These are phyloP conservation scores for Drosophila nannoptera DNA, from an alignment of 1,140 invertebrate genomes.

Conservation along the genomic window DNA sequence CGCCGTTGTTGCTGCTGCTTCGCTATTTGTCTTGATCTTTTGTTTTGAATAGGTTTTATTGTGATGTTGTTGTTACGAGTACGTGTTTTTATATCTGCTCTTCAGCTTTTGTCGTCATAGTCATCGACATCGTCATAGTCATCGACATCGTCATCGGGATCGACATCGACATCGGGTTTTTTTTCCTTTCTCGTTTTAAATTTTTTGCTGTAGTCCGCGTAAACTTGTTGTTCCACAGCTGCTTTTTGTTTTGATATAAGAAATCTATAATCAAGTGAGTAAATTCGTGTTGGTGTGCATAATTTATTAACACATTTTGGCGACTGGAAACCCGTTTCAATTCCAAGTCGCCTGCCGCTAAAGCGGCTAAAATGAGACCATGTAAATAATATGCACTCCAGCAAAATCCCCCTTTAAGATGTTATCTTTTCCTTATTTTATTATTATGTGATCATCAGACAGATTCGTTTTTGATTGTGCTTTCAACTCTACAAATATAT, in stretches of 20 bases:
- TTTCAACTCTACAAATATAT: constrained; percentile 16
- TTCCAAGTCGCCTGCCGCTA: background rate
- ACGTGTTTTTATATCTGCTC: constrained; percentile 60
- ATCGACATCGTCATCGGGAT: constrained; percentile 13
- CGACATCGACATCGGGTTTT: constrained; percentile 8
- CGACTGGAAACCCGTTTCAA: constrained; percentile 30
- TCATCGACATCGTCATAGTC: constrained; percentile 38
- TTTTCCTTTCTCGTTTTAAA: constrained; percentile 10
- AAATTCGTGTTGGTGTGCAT: constrained; percentile 14
- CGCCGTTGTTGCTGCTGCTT: constrained; percentile 40
- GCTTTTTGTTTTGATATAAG: constrained; percentile 73
- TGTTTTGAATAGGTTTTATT: constrained; percentile 64
- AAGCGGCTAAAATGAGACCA: constrained; percentile 6
- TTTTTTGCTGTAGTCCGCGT: constrained; percentile 26
- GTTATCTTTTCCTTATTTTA: background rate
- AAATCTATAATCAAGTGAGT: constrained; percentile 58
- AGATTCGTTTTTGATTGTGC: constrained; percentile 13
- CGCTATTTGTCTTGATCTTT: constrained; percentile 65
- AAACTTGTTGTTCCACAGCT: constrained; percentile 59
- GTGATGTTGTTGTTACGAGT: constrained; percentile 32
- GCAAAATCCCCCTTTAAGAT: constrained; percentile 25
- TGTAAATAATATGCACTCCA: constrained; percentile 34
- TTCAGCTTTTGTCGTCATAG: constrained; percentile 24
- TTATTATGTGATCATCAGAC: constrained; percentile 29
- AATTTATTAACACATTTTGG: constrained; percentile 41